Evolutionary conservation across 2,113 vertebrate genomes (phyloP), one percentile per base, ranked within the genome.

Genomic region (Ochotona princeps): DNA sequence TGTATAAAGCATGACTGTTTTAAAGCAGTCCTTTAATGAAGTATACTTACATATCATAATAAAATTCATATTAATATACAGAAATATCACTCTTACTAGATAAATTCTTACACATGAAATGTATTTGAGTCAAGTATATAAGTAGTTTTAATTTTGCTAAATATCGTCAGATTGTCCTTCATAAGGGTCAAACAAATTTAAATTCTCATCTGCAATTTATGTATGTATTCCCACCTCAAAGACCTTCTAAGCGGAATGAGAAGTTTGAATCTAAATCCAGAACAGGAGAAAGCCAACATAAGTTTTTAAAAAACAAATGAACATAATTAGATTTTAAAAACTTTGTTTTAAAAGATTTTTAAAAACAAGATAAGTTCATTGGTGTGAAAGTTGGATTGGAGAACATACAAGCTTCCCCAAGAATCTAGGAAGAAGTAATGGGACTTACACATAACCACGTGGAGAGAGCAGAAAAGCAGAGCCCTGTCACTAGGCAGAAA

Each of bases 131-230:
- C 63, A 92, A 91, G 26, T 61, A 92, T 35, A 88, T 44, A 72
- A 35, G 5, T 14, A 73, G 47, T 76, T 83, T 93, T 66, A 83
- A 83, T 90, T 87, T 66, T 95, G 21, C 51, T 90, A 93, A 66
- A 25, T 87, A 49, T 57, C 78, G 20, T n/a, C 54, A 83, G 92
- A 90, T 25, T 49, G 20, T 18, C 38, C 8, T 73, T 28, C 9
- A 9, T 74, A 67, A 89, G 26, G n/a, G 35, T 14, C 89, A 47
- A 74, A 73, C 17, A 70, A 44, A 72, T 78, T 65, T 88, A 72
- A 7, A 83, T 8, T 65, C 1, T 30, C 26, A 86, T 54, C 30
- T 67, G 38, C 32, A 74, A 75, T 81, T 67, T 89, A 75, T 69
- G 28, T 69, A 65, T 72, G 28, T 69, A 65, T 72, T 25, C 23